Base-by-base conservation (phyloP, 1,140 invertebrate species). In the Solen grandis region DNA sequence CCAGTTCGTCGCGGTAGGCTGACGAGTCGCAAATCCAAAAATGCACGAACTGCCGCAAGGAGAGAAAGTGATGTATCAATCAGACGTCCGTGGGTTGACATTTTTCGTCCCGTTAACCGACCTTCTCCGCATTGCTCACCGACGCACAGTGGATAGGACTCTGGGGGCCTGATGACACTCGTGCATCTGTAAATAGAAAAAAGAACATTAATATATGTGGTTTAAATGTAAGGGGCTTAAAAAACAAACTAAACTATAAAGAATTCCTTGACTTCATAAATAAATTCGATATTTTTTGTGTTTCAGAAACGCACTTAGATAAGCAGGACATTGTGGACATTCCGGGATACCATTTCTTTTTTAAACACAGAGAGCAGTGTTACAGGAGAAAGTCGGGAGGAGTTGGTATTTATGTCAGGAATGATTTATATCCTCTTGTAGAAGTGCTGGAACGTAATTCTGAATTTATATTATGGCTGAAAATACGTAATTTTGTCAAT, bases 241-340 rank as follows among this genome's bases (percentile, higher is more conserved):
- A 70, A 55, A 52, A 55, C 5, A 54, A 46, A 13, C 38, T 54
- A 13, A 70, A 70, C 50, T 70, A 70, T 27, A 36, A 36, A 33
- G 66, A 69, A 5, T 70, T 70, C 36, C 19, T n/a, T 13, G 66
- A 54, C 10, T n/a, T 33, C 25, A 25, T 70, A 33, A 29, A 70
- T 19, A 54, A 2, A 5, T 70, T 33, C 35, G 66, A 70, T 33
- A 70, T 70, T 22, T 70, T 70, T 35, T 70, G 66, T 70, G 31
- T 70, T 22, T 70, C 66, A 8, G 66, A 70, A 46, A 70, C 66
- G 2, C 66, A 70, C 50, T 3, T 55, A 10, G 50, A 70, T 33
- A 10, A 13, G 22, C 41, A 38, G 33, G 65, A 68, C 52, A 68
- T 68, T 68, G 36, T 68, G 3, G 65, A 46, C 29, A 27, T 68